A percentile compares a stretch with the other conserved stretches of the same genome.
phyloP scores from a whole-genome alignment of 2,888 invertebrate species.

The Dasypolia templi region DNA sequence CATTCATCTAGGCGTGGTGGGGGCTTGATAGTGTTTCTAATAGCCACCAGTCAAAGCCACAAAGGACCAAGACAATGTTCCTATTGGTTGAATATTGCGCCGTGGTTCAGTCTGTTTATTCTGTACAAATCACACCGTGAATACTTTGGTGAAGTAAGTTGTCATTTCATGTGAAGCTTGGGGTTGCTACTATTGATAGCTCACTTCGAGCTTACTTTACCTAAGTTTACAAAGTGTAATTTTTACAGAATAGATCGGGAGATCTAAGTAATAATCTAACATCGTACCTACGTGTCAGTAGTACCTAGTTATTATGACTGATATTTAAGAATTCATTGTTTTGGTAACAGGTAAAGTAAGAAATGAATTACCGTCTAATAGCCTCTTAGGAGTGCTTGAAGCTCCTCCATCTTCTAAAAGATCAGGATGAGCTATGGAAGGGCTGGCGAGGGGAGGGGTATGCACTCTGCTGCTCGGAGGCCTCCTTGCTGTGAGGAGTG shows the following conservation, averaged over 20 bases:
- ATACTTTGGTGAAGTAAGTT: background rate
- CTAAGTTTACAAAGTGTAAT: background rate
- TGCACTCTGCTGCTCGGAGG: conserved; percentile 91
- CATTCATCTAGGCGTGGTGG: background rate
- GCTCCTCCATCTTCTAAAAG: conserved; percentile 94
- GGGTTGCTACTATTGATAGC: background rate
- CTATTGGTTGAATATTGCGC: background rate
- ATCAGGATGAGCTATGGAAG: conserved; percentile 92
- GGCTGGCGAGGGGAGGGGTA: conserved; percentile 93
- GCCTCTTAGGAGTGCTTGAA: conserved; percentile 94
- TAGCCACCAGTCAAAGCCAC: background rate
- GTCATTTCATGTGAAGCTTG: background rate
- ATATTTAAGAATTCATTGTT: background rate
- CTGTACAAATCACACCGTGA: background rate
- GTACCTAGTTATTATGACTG: background rate
- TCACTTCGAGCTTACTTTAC: background rate
- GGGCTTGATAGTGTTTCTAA: background rate
- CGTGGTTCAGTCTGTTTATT: background rate
- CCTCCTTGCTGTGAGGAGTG: conserved; percentile 86
- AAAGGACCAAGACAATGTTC: background rate
- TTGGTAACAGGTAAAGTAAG: background rate
- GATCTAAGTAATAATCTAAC: background rate
- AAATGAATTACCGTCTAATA: conserved; percentile 89
- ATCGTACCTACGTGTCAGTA: background rate
- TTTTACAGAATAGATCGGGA: background rate